Percentiles rank a stretch among this genome's conserved stretches.
Evolutionary conservation across 2,797 vertebrate genomes (phyloP).

Genomic region (Apogon hyalosoma): DNA sequence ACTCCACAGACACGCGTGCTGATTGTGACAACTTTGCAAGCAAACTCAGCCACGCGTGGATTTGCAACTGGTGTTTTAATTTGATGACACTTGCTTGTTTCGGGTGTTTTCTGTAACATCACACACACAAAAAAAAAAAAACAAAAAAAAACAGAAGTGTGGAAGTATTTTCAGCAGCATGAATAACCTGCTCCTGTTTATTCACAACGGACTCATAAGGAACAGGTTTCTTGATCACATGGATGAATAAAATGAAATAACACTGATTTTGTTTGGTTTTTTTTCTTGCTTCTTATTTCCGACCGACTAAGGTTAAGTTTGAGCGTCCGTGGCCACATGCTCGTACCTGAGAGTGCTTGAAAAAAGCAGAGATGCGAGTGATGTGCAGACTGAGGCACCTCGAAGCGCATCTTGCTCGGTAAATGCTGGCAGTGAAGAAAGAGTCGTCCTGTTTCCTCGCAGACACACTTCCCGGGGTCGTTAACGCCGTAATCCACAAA

Average conservation of each 20-base stretch:
- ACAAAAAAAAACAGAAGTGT: constrained; percentile 21
- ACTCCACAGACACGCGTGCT: not conserved
- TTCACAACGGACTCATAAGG: constrained; percentile 23
- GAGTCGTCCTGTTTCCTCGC: constrained; percentile 89
- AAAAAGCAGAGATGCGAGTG: constrained; percentile 94
- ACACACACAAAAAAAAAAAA: too few relatives aligned
- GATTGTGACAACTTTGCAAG: constrained; percentile 55
- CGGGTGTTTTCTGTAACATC: too few relatives aligned
- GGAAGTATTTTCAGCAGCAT: constrained; percentile 43
- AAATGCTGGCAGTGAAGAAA: constrained; percentile 86
- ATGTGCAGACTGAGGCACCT: constrained; percentile 96
- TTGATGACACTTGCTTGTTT: not conserved
- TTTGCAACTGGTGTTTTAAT: constrained; percentile 18
- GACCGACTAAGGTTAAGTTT: constrained; percentile 33
- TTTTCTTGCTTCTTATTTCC: not conserved
- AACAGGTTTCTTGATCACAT: constrained; percentile 33
- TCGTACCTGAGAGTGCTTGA: constrained; percentile 93
- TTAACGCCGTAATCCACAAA: constrained; percentile 87
- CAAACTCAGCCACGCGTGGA: constrained; percentile 31
- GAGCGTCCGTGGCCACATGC: not conserved
- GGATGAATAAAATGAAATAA: constrained; percentile 17
- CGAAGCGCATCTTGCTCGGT: constrained; percentile 92
- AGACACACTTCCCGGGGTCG: constrained; percentile 77
- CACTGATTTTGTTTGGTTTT: not conserved
- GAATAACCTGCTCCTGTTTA: constrained; percentile 51